phyloP scores from a whole-genome alignment of 2,888 invertebrate species.

The Nematopogon swammerdamellus region DNA sequence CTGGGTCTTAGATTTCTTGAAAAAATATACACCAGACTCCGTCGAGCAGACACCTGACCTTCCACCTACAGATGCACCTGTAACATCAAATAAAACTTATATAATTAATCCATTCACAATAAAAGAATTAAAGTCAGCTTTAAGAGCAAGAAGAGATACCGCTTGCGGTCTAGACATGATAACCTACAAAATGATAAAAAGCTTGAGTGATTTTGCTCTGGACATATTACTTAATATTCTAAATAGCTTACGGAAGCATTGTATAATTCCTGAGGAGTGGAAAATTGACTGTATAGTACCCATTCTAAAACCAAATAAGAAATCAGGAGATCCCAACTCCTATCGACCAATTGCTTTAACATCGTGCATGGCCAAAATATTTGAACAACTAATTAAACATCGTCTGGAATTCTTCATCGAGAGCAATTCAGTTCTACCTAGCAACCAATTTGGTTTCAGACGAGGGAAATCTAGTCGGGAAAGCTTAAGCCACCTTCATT shows the following conservation, averaged over 20 bases:
- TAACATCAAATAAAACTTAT: not conserved
- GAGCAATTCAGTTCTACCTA: conserved; percentile 7
- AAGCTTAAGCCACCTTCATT: conserved; percentile 1
- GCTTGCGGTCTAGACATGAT: not conserved
- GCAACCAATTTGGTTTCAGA: conserved; percentile 8
- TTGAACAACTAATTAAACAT: conserved; percentile 7
- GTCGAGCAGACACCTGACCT: not conserved
- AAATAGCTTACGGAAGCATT: not conserved
- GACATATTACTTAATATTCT: not conserved
- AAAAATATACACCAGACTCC: not conserved
- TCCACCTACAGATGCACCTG: not conserved
- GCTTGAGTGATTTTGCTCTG: not conserved
- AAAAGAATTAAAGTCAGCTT: not conserved
- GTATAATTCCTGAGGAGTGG: not conserved
- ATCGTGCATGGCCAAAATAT: conserved; percentile 6
- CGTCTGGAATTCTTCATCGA: conserved; percentile 5
- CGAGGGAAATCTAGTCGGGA: conserved; percentile 1
- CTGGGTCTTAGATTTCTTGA: not conserved
- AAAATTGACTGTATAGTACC: conserved; percentile 5
- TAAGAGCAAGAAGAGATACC: not conserved
- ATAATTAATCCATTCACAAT: not conserved
- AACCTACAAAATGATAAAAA: not conserved
- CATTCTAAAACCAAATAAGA: conserved; percentile 6
- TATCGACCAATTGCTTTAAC: conserved; percentile 7
- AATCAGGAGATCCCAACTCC: conserved; percentile 2